Percentiles rank a stretch among this genome's conserved stretches.
These are phyloP conservation scores for Pelmatolapia mariae DNA, from an alignment of 2,113 vertebrate genomes.

Conservation along the genomic window DNA sequence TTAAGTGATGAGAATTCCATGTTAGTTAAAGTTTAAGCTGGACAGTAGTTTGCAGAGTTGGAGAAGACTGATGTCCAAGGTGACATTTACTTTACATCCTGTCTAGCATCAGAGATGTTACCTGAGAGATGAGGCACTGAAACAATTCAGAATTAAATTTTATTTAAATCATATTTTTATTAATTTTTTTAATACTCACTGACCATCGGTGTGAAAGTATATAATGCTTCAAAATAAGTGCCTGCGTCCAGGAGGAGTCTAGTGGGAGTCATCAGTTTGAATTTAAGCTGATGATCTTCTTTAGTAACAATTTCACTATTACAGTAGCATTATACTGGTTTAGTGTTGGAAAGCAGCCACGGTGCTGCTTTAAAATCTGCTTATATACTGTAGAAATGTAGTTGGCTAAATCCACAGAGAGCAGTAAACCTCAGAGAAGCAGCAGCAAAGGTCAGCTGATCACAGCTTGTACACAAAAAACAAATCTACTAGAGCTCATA, in stretches of 20 bases:
- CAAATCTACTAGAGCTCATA: not conserved
- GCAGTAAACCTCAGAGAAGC: not conserved
- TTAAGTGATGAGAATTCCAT: rapidly evolving
- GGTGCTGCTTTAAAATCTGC: not conserved
- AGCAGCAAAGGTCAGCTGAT: not conserved
- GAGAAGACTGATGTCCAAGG: not conserved
- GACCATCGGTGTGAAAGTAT: not conserved
- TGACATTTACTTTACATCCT: not conserved
- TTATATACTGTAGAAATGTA: not conserved
- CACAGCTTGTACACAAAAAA: not conserved
- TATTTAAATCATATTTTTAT: not conserved
- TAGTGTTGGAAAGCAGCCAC: not conserved
- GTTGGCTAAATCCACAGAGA: not conserved
- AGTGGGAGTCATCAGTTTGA: not conserved
- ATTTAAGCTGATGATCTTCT: not conserved
- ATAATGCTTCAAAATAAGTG: not conserved
- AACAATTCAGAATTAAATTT: not conserved
- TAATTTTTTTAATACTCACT: not conserved
- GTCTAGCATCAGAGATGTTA: not conserved
- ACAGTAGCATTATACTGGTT: not conserved
- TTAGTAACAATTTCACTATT: not conserved
- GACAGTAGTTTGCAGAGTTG: not conserved
- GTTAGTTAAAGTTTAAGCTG: not conserved
- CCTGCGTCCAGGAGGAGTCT: not conserved
- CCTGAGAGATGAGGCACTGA: not conserved